Evolutionary conservation across 2,797 vertebrate genomes (phyloP).

Genomic region (Phylloscopus collybita): DNA sequence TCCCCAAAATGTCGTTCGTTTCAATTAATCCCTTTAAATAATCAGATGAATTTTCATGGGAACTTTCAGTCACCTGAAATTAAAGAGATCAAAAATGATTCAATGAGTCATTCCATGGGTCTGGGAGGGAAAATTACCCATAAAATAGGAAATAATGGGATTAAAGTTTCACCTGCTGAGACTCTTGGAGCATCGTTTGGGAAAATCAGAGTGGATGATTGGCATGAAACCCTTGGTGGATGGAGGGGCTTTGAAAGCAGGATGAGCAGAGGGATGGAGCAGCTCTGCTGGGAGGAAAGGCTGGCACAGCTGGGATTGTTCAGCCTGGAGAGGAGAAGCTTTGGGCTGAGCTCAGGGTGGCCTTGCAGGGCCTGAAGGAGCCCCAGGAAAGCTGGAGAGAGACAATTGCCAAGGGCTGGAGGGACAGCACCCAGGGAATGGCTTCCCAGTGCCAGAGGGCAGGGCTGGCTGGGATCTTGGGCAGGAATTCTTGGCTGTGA

Average conservation of each 20-base stretch:
- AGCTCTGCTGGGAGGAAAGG: not conserved
- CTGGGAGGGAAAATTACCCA: not conserved
- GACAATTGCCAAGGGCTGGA: too few relatives aligned
- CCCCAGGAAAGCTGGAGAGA: too few relatives aligned
- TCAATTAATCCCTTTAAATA: not conserved
- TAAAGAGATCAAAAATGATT: not conserved
- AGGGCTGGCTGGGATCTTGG: too few relatives aligned
- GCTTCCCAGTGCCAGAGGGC: too few relatives aligned
- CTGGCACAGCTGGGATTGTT: not conserved
- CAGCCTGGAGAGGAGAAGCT: too few relatives aligned
- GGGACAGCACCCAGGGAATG: too few relatives aligned
- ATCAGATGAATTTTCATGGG: not conserved
- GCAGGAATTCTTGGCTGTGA: too few relatives aligned
- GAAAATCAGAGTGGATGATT: not conserved
- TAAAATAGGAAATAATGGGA: not conserved
- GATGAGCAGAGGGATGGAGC: not conserved
- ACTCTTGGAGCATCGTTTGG: not conserved
- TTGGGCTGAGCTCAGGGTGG: too few relatives aligned
- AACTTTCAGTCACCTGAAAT: not conserved
- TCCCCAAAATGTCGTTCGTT: fast-evolving
- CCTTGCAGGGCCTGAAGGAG: too few relatives aligned
- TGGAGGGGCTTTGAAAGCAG: not conserved
- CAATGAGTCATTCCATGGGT: not conserved
- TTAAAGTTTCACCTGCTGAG: not conserved
- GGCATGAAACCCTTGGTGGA: too few relatives aligned